A percentile compares a stretch with the other conserved stretches of the same genome.
phyloP scores from a whole-genome alignment of 2,888 invertebrate species.

The Eupithecia tripunctaria region DNA sequence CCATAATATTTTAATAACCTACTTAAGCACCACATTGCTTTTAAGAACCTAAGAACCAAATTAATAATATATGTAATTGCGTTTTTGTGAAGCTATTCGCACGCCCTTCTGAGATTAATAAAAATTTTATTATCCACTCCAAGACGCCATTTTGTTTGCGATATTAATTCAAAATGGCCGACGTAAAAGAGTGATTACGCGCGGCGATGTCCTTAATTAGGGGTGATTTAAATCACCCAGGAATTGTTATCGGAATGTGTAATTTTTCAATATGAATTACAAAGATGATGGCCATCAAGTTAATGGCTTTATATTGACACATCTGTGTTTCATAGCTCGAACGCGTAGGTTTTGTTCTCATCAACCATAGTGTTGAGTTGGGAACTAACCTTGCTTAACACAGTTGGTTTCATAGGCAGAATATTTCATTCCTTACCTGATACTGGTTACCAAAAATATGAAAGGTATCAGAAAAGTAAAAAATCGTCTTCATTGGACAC shows the following conservation, averaged over 20 bases:
- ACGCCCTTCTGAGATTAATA: constrained; percentile 70
- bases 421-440: no score
- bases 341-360: neutral
- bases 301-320: constrained; percentile 2
- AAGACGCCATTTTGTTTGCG: constrained; percentile 73
- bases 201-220: constrained; percentile 77
- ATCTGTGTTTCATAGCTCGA: neutral
- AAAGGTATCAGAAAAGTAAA: no score
- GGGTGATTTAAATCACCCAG: constrained; percentile 74
- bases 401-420: no score
- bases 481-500: no score
- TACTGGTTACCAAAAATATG: no score
- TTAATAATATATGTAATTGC: constrained; percentile 64
- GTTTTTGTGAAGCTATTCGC: constrained; percentile 58
- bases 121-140: constrained; percentile 67
- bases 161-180: constrained; percentile 81
- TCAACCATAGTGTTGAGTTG: no score
- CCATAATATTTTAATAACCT: constrained; percentile 31
- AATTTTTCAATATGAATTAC: constrained; percentile 52
- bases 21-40: constrained; percentile 33
- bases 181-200: constrained; percentile 71
- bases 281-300: neutral
- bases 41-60: constrained; percentile 48
- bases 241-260: constrained; percentile 67
- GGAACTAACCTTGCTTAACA: no score